Evolutionary conservation across 2,797 vertebrate species (phyloP), one percentile per base, ranked within the genome.

Genomic region (Propithecus perrieri): DNA sequence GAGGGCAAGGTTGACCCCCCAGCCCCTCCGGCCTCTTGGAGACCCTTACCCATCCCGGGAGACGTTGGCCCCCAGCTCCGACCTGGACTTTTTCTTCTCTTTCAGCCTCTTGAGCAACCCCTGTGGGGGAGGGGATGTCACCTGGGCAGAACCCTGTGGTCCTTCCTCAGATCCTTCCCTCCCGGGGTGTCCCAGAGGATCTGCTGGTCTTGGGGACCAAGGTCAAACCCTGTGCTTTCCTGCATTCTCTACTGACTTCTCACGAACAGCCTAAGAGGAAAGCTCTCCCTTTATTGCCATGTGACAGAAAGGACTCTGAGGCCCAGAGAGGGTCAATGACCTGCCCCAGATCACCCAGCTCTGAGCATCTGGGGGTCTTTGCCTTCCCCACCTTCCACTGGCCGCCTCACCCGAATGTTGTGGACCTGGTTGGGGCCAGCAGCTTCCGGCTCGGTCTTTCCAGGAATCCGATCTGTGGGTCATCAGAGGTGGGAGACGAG

Each of bases 401-500:
- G 59, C 53, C 53, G 55, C 24, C 97, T 96, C 94, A 99, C 98
- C 98, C 98, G 98, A 55, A 98, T 97, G 0, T 98, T 99, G 96
- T 98, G 97, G 92, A 97, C 93, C 83, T 98, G 98, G 84, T 97
- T 97, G 57, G 94, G 80, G n/a, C 97, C 35, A 50, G 95, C 61
- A 33, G 93, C 20, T 20, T 98, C 98, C 0, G 69, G 41, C 22
- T 97, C 97, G 0, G 41, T 95, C 91, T 87, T 98, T 17, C 96
- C 95, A 0, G 61, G 13, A 0, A 50, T 46, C 43, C 95, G 94
- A 80, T 97, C 98, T 98, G 94, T 33, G 67, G 59, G 87, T 48
- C 2, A 35, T 86, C 11, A 91, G 13, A 26, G 61, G 14, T 92
- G 48, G 13, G 55, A n/a, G 61, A 12, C 89, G 41, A 11, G 55